These are phyloP conservation scores for Drosophila mojavensis DNA, from an alignment of 1,140 invertebrate genomes.

Conservation along the genomic window DNA sequence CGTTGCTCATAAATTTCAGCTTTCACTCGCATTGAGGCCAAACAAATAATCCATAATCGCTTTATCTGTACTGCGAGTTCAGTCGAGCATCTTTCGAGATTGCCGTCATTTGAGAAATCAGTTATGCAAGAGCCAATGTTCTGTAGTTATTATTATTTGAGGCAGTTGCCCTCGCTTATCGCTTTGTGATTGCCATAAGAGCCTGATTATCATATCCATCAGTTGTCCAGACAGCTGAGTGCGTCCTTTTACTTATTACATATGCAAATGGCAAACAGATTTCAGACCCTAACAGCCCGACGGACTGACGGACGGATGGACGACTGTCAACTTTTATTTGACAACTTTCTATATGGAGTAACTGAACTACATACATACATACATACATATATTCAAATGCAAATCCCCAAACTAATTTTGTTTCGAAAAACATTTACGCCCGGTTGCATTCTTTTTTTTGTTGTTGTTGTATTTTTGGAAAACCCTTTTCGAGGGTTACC, in stretches of 20 bases:
- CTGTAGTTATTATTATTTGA: constrained; percentile 22
- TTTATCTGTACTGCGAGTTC: neutral
- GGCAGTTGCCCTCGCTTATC: constrained; percentile 6
- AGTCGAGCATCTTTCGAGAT: neutral
- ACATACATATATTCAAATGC: constrained; percentile 61
- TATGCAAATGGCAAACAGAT: constrained; percentile 78
- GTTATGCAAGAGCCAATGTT: constrained; percentile 4
- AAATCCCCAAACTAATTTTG: constrained; percentile 82
- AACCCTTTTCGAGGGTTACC: constrained; percentile 53
- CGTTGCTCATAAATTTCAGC: neutral
- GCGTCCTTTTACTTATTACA: constrained; percentile 64
- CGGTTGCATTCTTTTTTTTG: constrained; percentile 65
- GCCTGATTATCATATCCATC: constrained; percentile 66
- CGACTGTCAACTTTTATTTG: constrained; percentile 57
- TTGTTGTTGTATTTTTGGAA: neutral
- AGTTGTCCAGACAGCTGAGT: constrained; percentile 40
- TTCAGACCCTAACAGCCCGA: constrained; percentile 39
- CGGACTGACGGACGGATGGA: constrained; percentile 39
- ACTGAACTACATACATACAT: constrained; percentile 1
- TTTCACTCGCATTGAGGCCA: neutral
- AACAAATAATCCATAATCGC: constrained; percentile 2
- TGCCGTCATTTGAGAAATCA: constrained; percentile 11
- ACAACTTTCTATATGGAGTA: constrained; percentile 48
- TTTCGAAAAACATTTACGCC: constrained; percentile 70
- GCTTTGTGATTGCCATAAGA: constrained; percentile 35